These are phyloP conservation scores for Hedychridium roseum DNA, from an alignment of 2,888 invertebrate genomes.

Conservation along the genomic window DNA sequence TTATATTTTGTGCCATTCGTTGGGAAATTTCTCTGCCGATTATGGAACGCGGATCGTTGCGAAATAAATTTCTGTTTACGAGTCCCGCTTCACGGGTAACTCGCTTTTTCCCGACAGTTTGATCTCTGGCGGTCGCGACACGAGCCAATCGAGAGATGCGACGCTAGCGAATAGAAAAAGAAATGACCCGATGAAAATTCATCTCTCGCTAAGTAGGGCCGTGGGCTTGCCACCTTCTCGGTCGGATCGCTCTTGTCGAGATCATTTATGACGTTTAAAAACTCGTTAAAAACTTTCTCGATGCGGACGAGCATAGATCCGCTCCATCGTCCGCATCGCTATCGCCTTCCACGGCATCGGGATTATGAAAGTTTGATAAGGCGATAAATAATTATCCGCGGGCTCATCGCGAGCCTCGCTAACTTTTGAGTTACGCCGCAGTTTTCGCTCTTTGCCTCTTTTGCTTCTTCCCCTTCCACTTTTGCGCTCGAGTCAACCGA, in stretches of 20 bases:
- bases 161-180: conserved; percentile 19
- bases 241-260: conserved; percentile 34
- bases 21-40: too few species aligned
- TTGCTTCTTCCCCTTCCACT: conserved; percentile 2
- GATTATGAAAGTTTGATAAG: conserved; percentile 61
- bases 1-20: too few species aligned
- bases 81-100: too few species aligned
- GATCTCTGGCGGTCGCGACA: too few species aligned
- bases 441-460: conserved; percentile 11
- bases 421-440: conserved; percentile 50
- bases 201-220: conserved; percentile 17
- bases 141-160: too few species aligned
- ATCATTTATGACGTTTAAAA: conserved; percentile 61
- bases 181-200: conserved; percentile 34
- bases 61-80: too few species aligned
- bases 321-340: conserved; percentile 16
- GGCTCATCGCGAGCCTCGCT: conserved; percentile 38
- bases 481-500: too few species aligned
- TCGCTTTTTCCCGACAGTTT: too few species aligned
- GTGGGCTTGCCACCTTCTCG: conserved; percentile 9
- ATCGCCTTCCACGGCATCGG: conserved; percentile 32
- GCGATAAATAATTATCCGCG: conserved; percentile 60
- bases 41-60: too few species aligned
- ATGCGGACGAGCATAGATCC: conserved; percentile 40
- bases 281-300: conserved; percentile 59